Conservation (phyloP, 2,113 vertebrate genomes). For the Cynopterus brachyotis region DNA sequence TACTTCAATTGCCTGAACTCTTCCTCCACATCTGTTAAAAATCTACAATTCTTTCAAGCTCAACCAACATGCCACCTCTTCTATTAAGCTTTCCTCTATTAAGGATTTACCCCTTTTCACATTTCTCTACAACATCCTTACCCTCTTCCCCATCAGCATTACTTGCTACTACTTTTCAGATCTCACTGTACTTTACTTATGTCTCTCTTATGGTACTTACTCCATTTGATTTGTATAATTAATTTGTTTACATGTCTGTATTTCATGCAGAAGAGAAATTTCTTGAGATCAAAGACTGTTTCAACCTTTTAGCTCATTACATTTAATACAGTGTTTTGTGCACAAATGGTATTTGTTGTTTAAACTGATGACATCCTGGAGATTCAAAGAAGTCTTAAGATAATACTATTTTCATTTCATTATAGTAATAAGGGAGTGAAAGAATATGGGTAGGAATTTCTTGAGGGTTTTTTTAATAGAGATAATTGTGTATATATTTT, state of each 20-base stretch:
- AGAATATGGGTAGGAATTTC: neutral
- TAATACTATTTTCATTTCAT: neutral
- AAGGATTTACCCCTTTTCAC: neutral
- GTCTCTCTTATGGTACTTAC: neutral
- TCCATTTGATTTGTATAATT: neutral
- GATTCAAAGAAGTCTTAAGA: neutral
- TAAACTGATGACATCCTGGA: neutral
- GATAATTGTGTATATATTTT: neutral
- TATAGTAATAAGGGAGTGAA: neutral
- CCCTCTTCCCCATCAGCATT: neutral
- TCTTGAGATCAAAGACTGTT: neutral
- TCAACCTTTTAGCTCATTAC: neutral
- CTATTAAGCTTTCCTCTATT: neutral
- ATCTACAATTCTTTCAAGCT: neutral
- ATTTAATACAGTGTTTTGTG: slow-evolving; percentile 15
- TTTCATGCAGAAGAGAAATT: neutral
- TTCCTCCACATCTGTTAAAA: neutral
- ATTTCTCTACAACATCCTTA: neutral
- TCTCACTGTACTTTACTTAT: neutral
- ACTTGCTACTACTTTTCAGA: neutral
- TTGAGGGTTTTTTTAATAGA: neutral
- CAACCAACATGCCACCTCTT: neutral
- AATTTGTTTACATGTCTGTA: neutral
- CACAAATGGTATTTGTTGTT: neutral
- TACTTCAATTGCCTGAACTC: neutral